These are phyloP conservation scores for Typhlomys cinereus DNA, from an alignment of 2,113 vertebrate species.

Conservation along the genomic window DNA sequence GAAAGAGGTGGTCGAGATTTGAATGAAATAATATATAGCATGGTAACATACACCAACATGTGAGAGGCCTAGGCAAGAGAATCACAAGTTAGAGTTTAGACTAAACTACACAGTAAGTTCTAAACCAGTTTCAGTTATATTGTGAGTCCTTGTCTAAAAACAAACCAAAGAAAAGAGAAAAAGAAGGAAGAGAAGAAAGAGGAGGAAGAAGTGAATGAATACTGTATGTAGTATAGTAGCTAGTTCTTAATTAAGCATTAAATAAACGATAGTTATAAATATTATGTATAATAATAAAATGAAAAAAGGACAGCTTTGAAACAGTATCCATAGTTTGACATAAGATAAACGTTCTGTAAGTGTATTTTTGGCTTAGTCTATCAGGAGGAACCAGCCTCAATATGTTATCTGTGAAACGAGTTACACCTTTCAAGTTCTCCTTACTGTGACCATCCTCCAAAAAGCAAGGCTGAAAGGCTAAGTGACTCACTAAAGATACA, in stretches of 20 bases:
- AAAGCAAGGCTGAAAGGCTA: not conserved
- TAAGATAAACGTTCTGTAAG: not conserved
- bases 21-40: not conserved
- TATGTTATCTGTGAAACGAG: not conserved
- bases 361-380: not conserved
- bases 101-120: not conserved
- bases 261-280: not conserved
- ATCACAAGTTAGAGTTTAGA: not conserved
- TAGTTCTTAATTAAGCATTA: not conserved
- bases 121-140: not conserved
- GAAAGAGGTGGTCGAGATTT: not conserved
- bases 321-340: not conserved
- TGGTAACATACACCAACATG: not conserved
- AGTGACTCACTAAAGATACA: not conserved
- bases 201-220: not conserved
- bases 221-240: not conserved
- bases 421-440: not conserved
- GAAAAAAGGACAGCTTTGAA: not conserved
- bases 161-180: too few species aligned
- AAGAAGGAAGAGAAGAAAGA: too few species aligned
- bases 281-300: not conserved
- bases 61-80: not conserved
- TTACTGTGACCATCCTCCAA: not conserved
- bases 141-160: not conserved
- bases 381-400: not conserved